These are phyloP conservation scores for Portevinia maculata DNA, from an alignment of 2,888 invertebrate species.

Conservation along the genomic window DNA sequence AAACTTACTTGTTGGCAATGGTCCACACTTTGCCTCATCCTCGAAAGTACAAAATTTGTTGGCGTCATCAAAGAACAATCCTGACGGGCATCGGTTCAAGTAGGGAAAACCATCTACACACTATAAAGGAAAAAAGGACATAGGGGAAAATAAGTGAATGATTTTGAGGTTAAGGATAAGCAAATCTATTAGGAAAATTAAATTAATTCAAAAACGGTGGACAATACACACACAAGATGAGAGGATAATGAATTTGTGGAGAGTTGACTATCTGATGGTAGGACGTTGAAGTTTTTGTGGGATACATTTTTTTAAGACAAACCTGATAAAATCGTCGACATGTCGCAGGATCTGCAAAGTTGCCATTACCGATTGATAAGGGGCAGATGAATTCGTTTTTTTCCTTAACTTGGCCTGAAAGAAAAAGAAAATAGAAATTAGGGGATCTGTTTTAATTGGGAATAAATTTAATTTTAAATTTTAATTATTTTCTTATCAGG, in stretches of 20 bases:
- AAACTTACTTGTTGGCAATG: slow-evolving; percentile 92
- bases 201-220: slow-evolving; percentile 20
- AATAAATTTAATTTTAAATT: too few species aligned
- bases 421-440: slow-evolving; percentile 10
- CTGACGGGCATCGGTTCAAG: slow-evolving; percentile 93
- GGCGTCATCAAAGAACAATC: slow-evolving; percentile 94
- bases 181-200: slow-evolving; percentile 61
- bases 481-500: too few species aligned
- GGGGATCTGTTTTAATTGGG: neutral
- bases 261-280: neutral
- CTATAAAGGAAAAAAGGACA: slow-evolving; percentile 82
- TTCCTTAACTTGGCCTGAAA: slow-evolving; percentile 79
- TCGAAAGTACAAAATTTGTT: slow-evolving; percentile 96
- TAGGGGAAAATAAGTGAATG: slow-evolving; percentile 23
- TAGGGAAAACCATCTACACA: slow-evolving; percentile 96
- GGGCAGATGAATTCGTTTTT: slow-evolving; percentile 90
- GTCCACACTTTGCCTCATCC: slow-evolving; percentile 94
- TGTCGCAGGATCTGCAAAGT: slow-evolving; percentile 94
- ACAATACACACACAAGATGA: neutral
- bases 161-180: slow-evolving; percentile 35
- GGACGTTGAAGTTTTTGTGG: slow-evolving; percentile 6
- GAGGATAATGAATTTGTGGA: slow-evolving; percentile 40
- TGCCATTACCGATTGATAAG: slow-evolving; percentile 92
- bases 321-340: slow-evolving; percentile 96
- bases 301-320: slow-evolving; percentile 40